Evolutionary conservation across 2,888 invertebrate species (phyloP), one percentile per base, ranked within the genome.

Genomic region (Sesia bembeciformis): DNA sequence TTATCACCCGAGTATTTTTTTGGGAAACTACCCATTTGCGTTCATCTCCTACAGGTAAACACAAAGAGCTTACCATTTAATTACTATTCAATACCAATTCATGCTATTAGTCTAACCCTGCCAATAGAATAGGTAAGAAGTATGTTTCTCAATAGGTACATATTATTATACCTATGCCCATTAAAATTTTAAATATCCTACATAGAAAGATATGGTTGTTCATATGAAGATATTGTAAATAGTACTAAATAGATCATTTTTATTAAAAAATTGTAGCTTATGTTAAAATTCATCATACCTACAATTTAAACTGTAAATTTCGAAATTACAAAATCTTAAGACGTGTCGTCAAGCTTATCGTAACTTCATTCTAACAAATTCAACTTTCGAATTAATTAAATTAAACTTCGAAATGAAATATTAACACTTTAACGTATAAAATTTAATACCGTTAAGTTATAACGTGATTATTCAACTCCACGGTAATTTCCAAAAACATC

Each of bases 391-490:
- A 87, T 88, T 89, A 90, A 90, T 90, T 88, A 84, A 90, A 89
- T 89, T 89, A 85, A 90, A 87, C 83, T 90, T 87, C 78, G 82
- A 87, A 88, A 89, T 90, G 87, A 89, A 90, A 90, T 90, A 90
- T 90, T 90, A 90, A 89, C 90, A 87, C 88, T 86, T 89, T 84
- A 86, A 77, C 81, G 87, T 88, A 84, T 88, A 89, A 86, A 88
- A 89, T 90, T 85, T 88, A 88, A 89, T 90, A 84, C 81, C 66
- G 83, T 82, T 84, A 86, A 88, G 86, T 87, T 89, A 88, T 89
- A 88, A 89, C 84, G 88, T 87, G 84, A 89, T 89, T 87, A 88
- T 87, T 87, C 84, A 87, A 85, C 84, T 85, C 76, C 81, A 76
- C 76, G 74, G 81, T 78, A 83, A 84, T 85, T 84, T 84, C 81